These are phyloP conservation scores for Metallyticus violacea DNA, from an alignment of 2,888 invertebrate species.

Conservation along the genomic window DNA sequence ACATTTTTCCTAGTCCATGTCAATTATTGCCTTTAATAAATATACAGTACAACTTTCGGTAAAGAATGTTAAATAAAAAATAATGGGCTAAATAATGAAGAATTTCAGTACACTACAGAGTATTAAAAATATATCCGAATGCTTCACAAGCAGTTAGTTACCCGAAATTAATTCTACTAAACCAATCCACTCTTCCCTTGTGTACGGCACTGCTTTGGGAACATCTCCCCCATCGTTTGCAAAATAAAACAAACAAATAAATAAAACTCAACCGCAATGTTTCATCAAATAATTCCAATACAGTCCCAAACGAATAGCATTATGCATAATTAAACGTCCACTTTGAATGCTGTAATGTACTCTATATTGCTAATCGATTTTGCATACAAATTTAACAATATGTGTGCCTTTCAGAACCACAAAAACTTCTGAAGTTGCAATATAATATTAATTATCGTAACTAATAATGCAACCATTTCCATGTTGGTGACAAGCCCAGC, in stretches of 20 bases:
- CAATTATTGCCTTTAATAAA: too few species aligned
- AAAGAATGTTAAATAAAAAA: too few species aligned
- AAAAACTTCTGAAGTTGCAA: background rate
- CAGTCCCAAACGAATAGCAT: background rate
- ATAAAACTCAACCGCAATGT: background rate
- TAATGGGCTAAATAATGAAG: too few species aligned
- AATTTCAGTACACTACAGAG: too few species aligned
- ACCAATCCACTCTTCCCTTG: background rate
- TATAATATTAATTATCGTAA: background rate
- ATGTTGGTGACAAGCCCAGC: background rate
- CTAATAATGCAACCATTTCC: background rate
- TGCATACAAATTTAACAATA: background rate
- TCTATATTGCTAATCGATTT: background rate
- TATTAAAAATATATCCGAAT: background rate
- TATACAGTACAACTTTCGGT: too few species aligned
- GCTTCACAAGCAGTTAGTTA: background rate
- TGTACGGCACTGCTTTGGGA: background rate
- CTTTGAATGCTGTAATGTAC: background rate
- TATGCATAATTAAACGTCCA: background rate
- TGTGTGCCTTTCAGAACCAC: background rate
- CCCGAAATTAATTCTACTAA: background rate
- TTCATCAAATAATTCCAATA: background rate
- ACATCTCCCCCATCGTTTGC: background rate
- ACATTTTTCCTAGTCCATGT: too few species aligned
- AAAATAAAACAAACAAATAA: too few species aligned